These are phyloP conservation scores for Ophion obscuratus DNA, from an alignment of 2,888 invertebrate species.

Conservation along the genomic window DNA sequence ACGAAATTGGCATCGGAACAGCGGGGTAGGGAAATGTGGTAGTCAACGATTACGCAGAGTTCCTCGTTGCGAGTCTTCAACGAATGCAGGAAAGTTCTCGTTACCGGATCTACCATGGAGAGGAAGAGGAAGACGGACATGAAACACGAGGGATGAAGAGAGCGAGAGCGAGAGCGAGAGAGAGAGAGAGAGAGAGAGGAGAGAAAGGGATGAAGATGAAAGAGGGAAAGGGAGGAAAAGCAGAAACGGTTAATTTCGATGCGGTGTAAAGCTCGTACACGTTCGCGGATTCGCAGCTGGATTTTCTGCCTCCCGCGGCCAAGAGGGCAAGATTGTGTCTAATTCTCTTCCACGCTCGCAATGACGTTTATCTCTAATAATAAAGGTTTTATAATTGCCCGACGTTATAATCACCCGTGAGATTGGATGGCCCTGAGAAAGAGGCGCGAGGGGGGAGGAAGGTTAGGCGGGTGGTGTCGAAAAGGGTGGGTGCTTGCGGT, in stretches of 20 bases:
- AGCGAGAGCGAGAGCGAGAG: neutral
- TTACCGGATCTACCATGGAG: neutral
- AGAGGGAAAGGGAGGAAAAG: no score
- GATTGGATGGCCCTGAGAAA: conserved; percentile 75
- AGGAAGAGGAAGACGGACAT: neutral
- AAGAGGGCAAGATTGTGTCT: conserved; percentile 12
- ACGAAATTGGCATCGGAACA: conserved; percentile 5
- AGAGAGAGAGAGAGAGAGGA: neutral
- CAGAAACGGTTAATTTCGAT: conserved; percentile 37
- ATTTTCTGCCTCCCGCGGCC: conserved; percentile 15
- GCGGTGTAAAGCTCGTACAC: conserved; percentile 47
- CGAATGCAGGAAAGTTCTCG: conserved; percentile 50
- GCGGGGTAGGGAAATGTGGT: conserved; percentile 30
- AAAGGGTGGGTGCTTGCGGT: conserved; percentile 42
- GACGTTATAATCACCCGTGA: conserved; percentile 80
- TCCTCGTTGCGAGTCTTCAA: conserved; percentile 16
- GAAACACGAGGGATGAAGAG: neutral
- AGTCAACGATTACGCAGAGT: conserved; percentile 53
- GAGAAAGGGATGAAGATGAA: no score
- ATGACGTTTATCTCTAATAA: conserved; percentile 70
- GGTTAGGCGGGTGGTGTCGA: conserved; percentile 72
- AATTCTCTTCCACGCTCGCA: conserved; percentile 47
- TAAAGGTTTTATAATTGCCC: conserved; percentile 74
- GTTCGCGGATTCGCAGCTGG: conserved; percentile 46
- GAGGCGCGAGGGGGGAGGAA: conserved; percentile 52